These are phyloP conservation scores for Cirrhinus molitorella DNA, from an alignment of 2,797 vertebrate genomes.

Conservation along the genomic window DNA sequence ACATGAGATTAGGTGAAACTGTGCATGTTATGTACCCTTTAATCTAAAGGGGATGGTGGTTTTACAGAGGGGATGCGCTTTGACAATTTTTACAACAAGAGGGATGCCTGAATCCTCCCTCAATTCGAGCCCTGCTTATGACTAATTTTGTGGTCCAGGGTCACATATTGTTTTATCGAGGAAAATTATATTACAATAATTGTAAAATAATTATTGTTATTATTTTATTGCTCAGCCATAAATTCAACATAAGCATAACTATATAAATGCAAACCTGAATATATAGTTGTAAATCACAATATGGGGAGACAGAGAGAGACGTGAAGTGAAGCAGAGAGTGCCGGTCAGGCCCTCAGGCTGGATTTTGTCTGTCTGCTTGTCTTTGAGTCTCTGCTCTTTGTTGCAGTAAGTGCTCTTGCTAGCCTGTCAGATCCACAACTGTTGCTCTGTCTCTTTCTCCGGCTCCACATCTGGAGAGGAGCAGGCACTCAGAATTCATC, in stretches of 20 bases:
- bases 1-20: no score
- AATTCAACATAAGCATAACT: neutral
- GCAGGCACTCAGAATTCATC: constrained; percentile 39
- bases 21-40: no score
- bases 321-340: constrained; percentile 6
- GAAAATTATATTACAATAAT: no score
- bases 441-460: constrained; percentile 38
- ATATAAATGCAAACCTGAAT: neutral
- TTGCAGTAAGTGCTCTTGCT: constrained; percentile 47
- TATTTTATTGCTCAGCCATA: no score
- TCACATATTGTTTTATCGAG: no score
- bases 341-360: constrained; percentile 45
- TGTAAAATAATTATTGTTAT: no score
- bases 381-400: constrained; percentile 49
- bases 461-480: constrained; percentile 16
- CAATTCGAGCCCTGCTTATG: no score
- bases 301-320: constrained; percentile 24
- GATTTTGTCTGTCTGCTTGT: constrained; percentile 49
- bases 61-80: no score
- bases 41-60: no score
- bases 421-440: constrained; percentile 42
- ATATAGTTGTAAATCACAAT: constrained; percentile 10
- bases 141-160: no score
- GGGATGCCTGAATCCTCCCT: no score
- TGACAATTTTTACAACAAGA: no score